Evolutionary conservation across 37 sponge, comb jelly and placozoan species (phyloP).

Genomic region (Tethya wilhelma): DNA sequence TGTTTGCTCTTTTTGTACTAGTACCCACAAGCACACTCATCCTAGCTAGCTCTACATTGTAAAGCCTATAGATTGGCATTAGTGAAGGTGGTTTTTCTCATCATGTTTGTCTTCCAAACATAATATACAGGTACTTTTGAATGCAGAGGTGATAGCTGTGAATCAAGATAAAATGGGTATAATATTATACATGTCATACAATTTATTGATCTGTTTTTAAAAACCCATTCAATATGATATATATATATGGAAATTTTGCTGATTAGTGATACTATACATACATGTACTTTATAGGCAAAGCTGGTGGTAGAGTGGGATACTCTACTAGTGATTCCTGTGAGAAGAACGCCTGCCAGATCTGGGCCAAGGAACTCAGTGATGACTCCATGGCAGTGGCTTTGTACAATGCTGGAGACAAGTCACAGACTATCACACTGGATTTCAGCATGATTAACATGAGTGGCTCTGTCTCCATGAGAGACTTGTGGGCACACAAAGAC

Average conservation of each 20-base stretch:
- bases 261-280: too few relatives aligned
- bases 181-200: too few relatives aligned
- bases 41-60: too few relatives aligned
- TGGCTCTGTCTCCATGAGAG: constrained; percentile 36
- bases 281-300: too few relatives aligned
- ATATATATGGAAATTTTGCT: too few relatives aligned
- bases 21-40: too few relatives aligned
- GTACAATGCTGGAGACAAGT: constrained; percentile 77
- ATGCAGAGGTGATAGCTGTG: constrained; percentile 78
- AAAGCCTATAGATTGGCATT: background rate
- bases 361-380: constrained; percentile 66
- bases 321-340: background rate
- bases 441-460: constrained; percentile 35
- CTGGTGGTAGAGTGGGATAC: constrained; percentile 47
- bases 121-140: constrained; percentile 64
- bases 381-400: constrained; percentile 66
- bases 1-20: too few relatives aligned
- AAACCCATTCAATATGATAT: too few relatives aligned
- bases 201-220: too few relatives aligned
- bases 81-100: background rate
- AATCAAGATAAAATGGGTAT: constrained; percentile 77
- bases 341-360: constrained; percentile 63
- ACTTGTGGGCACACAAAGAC: constrained; percentile 65
- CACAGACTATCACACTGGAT: constrained; percentile 26
- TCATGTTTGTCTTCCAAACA: background rate